Evolutionary conservation across 2,888 invertebrate genomes (phyloP), one percentile per base, ranked within the genome.

Genomic region (Gasteruption jaculator): DNA sequence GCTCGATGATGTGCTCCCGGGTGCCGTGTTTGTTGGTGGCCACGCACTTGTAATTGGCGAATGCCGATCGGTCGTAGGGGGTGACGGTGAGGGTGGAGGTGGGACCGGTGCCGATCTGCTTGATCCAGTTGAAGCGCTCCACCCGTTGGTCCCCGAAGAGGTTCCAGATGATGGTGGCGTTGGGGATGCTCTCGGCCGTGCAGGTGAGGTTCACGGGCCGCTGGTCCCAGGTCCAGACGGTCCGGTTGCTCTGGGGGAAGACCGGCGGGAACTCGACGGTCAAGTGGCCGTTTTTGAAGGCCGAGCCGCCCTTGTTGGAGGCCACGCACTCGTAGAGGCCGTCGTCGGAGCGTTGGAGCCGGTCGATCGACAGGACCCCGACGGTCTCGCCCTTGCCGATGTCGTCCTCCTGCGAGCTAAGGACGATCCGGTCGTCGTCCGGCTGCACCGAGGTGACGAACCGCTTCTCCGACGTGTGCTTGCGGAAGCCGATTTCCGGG

Each of bases 321-420:
- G 91, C 91, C 35, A 87, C 77, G 64, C 93, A 93, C 62, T 86
- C 87, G 66, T 93, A 93, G 6, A 93, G 75, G 0, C 92, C 93
- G 68, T 93, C 93, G 68, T 93, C 88, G 3, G 78, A 76, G 46
- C 86, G 50, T 3, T 51, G 37, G 0, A 53, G 61, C 36, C 79
- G 78, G 1, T 75, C 66, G 54, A 93, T 85, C 22, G 78, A 79
- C 45, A 93, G 72, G 2, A 79, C 80, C 18, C 83, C 89, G 36
- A 77, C 75, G 1, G 80, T 76, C 58, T 81, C 79, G 5, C 78
- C 77, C 4, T 44, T 46, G 25, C 73, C 74, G n/a, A 73, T 72
- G 7, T 76, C 71, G 49, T 79, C 72, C 53, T 72, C 58, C 35
- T 73, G 57, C 59, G 81, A 71, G 62, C 80, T 81, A 25, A 89